A percentile compares a stretch with the other conserved stretches of the same genome.
These are phyloP conservation scores for Bibio marci DNA, from an alignment of 2,888 invertebrate species.

Conservation along the genomic window DNA sequence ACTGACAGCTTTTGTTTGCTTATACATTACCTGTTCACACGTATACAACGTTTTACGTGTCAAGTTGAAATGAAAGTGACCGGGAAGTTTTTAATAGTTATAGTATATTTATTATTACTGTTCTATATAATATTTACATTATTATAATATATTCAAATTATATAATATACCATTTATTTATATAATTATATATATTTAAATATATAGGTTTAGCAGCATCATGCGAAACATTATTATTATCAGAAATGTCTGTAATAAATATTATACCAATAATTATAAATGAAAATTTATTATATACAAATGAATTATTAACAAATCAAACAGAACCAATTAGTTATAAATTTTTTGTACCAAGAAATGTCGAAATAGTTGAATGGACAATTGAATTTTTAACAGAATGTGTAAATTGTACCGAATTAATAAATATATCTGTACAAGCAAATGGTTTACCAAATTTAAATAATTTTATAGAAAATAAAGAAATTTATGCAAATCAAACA, in stretches of 20 bases:
- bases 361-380: slow-evolving; percentile 21
- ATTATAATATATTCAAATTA: no score
- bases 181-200: slow-evolving; percentile 24
- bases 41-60: no score
- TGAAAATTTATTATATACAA: slow-evolving; percentile 18
- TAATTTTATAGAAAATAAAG: slow-evolving; percentile 31
- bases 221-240: slow-evolving; percentile 45
- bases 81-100: no score
- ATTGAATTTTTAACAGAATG: slow-evolving; percentile 26
- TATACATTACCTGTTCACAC: no score
- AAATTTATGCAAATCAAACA: slow-evolving; percentile 31
- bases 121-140: no score
- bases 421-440: slow-evolving; percentile 33
- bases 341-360: slow-evolving; percentile 32
- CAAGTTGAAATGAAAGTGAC: no score
- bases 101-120: no score
- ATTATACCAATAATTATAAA: slow-evolving; percentile 24
- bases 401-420: slow-evolving; percentile 27
- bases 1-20: no score
- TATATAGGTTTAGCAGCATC: slow-evolving; percentile 46
- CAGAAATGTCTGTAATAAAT: slow-evolving; percentile 42
- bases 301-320: no score
- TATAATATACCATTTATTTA: no score
- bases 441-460: slow-evolving; percentile 35
- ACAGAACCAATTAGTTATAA: slow-evolving; percentile 26